These are phyloP conservation scores for Darevskia mixta DNA, from an alignment of 2,797 vertebrate genomes.

Conservation along the genomic window DNA sequence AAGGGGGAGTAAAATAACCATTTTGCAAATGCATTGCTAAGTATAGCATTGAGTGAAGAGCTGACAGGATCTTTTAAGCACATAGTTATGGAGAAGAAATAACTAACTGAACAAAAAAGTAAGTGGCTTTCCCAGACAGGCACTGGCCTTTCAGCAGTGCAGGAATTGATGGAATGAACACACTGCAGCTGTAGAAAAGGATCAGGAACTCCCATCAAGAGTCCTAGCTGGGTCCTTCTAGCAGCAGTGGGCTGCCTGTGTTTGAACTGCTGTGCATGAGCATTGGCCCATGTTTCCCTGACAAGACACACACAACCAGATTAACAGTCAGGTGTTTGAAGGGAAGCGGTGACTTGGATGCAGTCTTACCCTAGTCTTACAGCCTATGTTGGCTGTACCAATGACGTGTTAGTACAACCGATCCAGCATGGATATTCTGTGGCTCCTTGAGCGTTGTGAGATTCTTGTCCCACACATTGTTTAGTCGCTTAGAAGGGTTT, in stretches of 20 bases:
- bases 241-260: neutral
- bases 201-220: neutral
- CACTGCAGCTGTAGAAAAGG: neutral
- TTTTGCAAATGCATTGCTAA: conserved; percentile 12
- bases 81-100: neutral
- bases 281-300: neutral
- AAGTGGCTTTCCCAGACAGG: neutral
- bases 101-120: neutral
- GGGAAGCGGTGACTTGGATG: neutral
- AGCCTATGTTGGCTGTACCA: neutral
- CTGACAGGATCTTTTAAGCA: neutral
- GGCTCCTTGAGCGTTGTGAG: neutral
- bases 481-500: too few species aligned
- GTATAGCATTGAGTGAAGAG: neutral
- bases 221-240: too few species aligned
- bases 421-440: neutral
- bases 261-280: neutral
- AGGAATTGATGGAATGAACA: neutral
- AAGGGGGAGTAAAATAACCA: neutral
- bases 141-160: neutral
- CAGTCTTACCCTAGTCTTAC: neutral
- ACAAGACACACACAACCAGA: neutral
- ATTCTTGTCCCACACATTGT: neutral
- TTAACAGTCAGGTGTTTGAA: neutral
- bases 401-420: neutral